These are phyloP conservation scores for Nymphalis urticae DNA, from an alignment of 2,888 invertebrate genomes.

Conservation along the genomic window DNA sequence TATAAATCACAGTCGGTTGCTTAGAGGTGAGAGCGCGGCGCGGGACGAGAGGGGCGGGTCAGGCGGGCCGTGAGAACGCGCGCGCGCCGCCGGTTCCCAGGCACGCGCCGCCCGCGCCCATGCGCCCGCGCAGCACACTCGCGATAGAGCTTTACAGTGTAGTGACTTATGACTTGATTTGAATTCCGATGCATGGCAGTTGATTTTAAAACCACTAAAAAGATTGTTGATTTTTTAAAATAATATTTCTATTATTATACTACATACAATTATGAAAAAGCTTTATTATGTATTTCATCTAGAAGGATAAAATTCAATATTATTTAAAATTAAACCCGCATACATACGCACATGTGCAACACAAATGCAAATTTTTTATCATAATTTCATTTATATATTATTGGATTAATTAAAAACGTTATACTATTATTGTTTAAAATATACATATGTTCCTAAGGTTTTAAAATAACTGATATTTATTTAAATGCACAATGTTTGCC, in stretches of 20 bases:
- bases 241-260: not conserved
- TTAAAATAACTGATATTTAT: too few relatives aligned
- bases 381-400: too few relatives aligned
- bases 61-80: conserved; percentile 78
- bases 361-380: too few relatives aligned
- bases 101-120: conserved; percentile 77
- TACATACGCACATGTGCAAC: too few relatives aligned
- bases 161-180: conserved; percentile 20
- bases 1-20: conserved; percentile 39
- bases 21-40: conserved; percentile 43
- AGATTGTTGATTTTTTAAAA: not conserved
- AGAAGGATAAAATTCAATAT: too few relatives aligned
- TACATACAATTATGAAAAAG: too few relatives aligned
- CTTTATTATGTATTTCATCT: too few relatives aligned
- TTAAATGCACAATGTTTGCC: not conserved
- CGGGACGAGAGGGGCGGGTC: conserved; percentile 56
- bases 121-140: conserved; percentile 47
- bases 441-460: not conserved
- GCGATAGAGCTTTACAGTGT: conserved; percentile 5
- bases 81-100: conserved; percentile 80
- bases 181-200: conserved; percentile 15
- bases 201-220: not conserved
- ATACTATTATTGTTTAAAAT: too few relatives aligned
- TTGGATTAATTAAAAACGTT: too few relatives aligned
- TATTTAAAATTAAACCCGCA: too few relatives aligned